These are phyloP conservation scores for Eristalinus aeneus DNA, from an alignment of 2,888 invertebrate species.

Conservation along the genomic window DNA sequence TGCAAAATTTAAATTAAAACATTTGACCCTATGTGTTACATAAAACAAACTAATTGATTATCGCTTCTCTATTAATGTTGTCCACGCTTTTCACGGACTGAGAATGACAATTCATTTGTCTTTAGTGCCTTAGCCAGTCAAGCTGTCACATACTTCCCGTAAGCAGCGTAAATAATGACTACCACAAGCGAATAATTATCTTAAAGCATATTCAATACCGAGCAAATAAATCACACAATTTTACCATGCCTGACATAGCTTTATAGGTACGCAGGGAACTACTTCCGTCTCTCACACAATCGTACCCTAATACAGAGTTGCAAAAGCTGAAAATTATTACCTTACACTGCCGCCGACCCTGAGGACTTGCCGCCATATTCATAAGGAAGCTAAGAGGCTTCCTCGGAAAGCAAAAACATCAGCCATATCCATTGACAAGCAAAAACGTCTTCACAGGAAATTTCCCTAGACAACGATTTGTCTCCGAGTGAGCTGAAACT, in stretches of 20 bases:
- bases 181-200: conserved; percentile 29
- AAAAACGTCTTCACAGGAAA: conserved; percentile 54
- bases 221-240: conserved; percentile 57
- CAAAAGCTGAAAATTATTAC: conserved; percentile 50
- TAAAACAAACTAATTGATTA: no score
- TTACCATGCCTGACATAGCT: conserved; percentile 33
- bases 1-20: no score
- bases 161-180: conserved; percentile 30
- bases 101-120: neutral
- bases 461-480: conserved; percentile 60
- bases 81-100: no score
- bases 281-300: neutral
- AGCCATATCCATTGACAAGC: conserved; percentile 21
- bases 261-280: conserved; percentile 11
- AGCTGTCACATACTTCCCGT: conserved; percentile 1
- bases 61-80: no score
- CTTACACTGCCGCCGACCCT: conserved; percentile 21
- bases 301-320: neutral
- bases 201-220: conserved; percentile 43
- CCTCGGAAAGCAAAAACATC: conserved; percentile 17
- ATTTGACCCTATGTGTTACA: no score
- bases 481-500: conserved; percentile 26
- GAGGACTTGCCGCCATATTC: neutral
- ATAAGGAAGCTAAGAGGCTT: conserved; percentile 21
- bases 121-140: no score